Base-by-base conservation (phyloP, 2,888 invertebrate species). In the Blastobasis adustella region DNA sequence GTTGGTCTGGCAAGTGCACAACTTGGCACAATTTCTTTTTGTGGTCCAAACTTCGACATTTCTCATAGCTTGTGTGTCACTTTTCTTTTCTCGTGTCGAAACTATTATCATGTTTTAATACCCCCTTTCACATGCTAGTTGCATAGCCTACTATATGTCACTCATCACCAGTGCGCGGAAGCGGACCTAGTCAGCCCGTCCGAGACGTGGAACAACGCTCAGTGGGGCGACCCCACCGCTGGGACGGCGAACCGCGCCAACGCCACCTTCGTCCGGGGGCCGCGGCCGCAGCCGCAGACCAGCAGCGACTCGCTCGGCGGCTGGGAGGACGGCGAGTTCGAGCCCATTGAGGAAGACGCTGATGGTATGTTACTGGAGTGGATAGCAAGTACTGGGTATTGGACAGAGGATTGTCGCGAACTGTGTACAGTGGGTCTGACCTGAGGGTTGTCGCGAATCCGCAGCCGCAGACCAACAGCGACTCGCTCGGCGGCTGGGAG, bases 241-340 rank as follows among this genome's bases (percentile, higher is more conserved):
- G 60, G 70, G 8, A 73, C 65, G 69, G 0, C 68, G 72, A 37
- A 64, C 79, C 23, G 68, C 80, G 51, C 85, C 88, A 61, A 81
- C 64, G 89, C 90, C 36, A 89, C 91, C 54, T 84, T 82, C 49
- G 91, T 90, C 49, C 95, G 58, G 67, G 90, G 92, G 3, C 45
- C 50, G 40, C 7, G 54, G 61, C 1, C 59, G 70, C 9, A 59
- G 66, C 85, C 89, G 61, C 82, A 90, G 73, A 89, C 87, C 74
- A 89, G 82, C 65, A 82, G 82, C 65, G 85, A 85, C 65, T 89
- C 90, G 36, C 90, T 91, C 53, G 85, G 83, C 50, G 91, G 90
- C 49, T 95, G 95, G 95, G 95, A 95, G 58, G 95, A 95, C 67
- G 90, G 92, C 4, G 95, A 95, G 79, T 95, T 95, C 76, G 95